Evolutionary conservation across 1,140 invertebrate species (phyloP).

Genomic region (Berghia stephanieae): DNA sequence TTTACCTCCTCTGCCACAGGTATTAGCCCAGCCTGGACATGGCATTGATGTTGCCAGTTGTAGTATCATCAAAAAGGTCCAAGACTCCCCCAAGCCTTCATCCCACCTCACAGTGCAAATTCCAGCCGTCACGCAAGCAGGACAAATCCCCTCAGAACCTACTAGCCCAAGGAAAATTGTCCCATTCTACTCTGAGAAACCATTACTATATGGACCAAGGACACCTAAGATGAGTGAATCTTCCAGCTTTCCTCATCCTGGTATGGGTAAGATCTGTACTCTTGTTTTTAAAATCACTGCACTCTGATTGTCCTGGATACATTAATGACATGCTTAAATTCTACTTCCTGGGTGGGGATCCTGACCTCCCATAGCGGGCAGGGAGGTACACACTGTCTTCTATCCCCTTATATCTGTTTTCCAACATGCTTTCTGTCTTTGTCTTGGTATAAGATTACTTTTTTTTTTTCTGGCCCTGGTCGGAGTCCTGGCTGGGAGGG

Average conservation of each 20-base stretch:
- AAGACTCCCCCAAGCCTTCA: conserved; percentile 26
- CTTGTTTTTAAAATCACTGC: too few species aligned
- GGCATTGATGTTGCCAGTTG: conserved; percentile 45
- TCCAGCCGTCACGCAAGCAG: conserved; percentile 31
- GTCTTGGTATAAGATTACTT: too few species aligned
- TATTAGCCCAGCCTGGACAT: conserved; percentile 72
- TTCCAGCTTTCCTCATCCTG: not conserved
- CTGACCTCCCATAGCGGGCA: too few species aligned
- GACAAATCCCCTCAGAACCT: conserved; percentile 49
- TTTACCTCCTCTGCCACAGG: conserved; percentile 58
- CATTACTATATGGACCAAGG: not conserved
- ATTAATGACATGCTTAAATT: too few species aligned
- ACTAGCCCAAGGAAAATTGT: conserved; percentile 48
- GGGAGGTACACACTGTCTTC: too few species aligned
- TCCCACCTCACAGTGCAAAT: conserved; percentile 48
- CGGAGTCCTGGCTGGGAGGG: too few species aligned
- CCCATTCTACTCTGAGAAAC: not conserved
- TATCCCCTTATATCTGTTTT: too few species aligned
- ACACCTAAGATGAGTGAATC: conserved; percentile 6
- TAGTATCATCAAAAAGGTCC: conserved; percentile 13
- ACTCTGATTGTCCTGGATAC: too few species aligned
- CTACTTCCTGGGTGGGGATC: too few species aligned
- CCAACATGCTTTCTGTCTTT: too few species aligned
- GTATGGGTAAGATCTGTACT: too few species aligned
- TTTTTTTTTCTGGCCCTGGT: too few species aligned